Evolutionary conservation across 1,140 invertebrate species (phyloP).

Genomic region (Aphaenogaster floridana): DNA sequence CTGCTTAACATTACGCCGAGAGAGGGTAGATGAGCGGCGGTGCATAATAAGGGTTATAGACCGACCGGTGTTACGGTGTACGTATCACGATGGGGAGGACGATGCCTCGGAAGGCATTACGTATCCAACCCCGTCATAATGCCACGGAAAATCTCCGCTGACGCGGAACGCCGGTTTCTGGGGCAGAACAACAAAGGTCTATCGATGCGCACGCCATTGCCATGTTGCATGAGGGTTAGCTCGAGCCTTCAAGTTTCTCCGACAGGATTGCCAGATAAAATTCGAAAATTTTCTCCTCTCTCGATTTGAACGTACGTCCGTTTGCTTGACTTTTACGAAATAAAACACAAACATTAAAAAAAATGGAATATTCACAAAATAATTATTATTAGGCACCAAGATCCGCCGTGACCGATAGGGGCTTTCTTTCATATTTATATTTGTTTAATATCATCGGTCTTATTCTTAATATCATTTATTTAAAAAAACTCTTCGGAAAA

Average conservation of each 20-base stretch:
- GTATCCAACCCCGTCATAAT: not conserved
- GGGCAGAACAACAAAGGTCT: conserved; percentile 29
- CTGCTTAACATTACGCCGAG: conserved; percentile 62
- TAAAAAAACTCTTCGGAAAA: not conserved
- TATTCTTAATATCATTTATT: too few species aligned
- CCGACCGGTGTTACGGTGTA: conserved; percentile 39
- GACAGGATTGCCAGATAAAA: not conserved
- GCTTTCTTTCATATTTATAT: too few species aligned
- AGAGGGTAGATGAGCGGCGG: conserved; percentile 43
- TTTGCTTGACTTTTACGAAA: not conserved
- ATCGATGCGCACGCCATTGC: conserved; percentile 9
- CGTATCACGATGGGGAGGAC: not conserved
- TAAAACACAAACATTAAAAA: not conserved
- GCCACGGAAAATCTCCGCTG: conserved; percentile 31
- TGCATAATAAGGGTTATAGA: conserved; percentile 67
- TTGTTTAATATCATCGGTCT: too few species aligned
- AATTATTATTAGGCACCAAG: too few species aligned
- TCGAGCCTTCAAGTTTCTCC: not conserved
- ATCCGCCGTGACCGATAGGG: too few species aligned
- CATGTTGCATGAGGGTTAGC: not conserved
- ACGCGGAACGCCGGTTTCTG: conserved; percentile 38
- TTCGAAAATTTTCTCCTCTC: not conserved
- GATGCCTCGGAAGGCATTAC: conserved; percentile 4
- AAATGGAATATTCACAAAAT: too few species aligned
- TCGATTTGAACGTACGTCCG: not conserved